Conservation (phyloP, 2,888 invertebrate species). For the Troilus luridus region DNA sequence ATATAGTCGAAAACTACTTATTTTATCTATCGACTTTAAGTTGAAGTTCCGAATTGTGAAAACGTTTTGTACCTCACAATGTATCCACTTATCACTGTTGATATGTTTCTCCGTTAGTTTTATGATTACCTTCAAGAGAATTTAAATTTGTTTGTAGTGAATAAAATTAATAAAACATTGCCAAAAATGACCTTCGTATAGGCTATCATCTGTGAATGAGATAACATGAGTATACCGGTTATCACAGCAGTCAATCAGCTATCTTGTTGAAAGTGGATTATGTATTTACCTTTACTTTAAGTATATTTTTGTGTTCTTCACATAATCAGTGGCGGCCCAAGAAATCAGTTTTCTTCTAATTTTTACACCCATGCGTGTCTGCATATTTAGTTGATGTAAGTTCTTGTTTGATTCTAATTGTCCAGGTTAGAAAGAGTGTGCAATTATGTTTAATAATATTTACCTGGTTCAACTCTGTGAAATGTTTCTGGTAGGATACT, state of each 20-base stretch:
- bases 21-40: background rate
- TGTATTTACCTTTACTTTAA: background rate
- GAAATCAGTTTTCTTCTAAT: background rate
- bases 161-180: conserved; percentile 5
- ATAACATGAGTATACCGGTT: conserved; percentile 25
- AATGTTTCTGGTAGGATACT: background rate
- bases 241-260: conserved; percentile 29
- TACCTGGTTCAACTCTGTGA: background rate
- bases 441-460: conserved; percentile 15
- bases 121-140: background rate
- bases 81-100: background rate
- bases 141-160: background rate
- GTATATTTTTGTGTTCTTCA: background rate
- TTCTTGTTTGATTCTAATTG: background rate
- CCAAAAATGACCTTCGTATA: conserved; percentile 35
- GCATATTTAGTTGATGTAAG: conserved; percentile 20
- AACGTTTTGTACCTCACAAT: background rate
- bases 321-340: background rate
- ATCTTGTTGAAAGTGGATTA: conserved; percentile 20
- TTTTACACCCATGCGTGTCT: background rate
- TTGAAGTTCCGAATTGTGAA: background rate
- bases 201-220: conserved; percentile 31
- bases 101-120: background rate
- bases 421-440: conserved; percentile 18
- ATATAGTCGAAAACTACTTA: background rate